phyloP scores from a whole-genome alignment of 2,113 vertebrate genomes.

The Colius striatus region DNA sequence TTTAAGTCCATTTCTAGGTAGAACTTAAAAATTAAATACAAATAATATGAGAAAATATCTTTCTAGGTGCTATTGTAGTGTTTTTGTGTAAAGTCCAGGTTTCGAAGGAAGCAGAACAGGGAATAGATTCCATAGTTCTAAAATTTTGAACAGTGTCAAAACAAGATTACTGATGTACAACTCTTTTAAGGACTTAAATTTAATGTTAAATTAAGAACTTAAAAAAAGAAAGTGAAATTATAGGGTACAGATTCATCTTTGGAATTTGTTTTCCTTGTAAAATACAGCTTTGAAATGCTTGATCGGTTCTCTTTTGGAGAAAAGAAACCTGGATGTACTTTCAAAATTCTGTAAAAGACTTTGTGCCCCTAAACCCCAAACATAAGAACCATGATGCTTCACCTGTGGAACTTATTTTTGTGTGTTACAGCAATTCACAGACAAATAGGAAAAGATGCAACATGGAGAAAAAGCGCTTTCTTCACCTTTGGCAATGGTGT shows the following conservation, averaged over 20 bases:
- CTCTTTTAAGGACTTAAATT: background rate
- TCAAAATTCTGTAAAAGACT: background rate
- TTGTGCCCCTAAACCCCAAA: background rate
- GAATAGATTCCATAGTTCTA: background rate
- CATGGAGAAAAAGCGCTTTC: background rate
- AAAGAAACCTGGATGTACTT: background rate
- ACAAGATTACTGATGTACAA: background rate
- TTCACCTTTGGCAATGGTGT: background rate
- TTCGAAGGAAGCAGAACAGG: background rate
- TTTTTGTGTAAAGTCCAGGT: background rate
- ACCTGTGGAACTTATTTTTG: background rate
- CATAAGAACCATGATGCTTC: background rate
- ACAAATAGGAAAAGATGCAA: background rate
- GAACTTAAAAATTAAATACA: background rate
- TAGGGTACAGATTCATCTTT: background rate
- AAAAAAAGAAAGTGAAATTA: background rate
- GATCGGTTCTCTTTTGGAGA: background rate
- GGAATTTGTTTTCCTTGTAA: background rate
- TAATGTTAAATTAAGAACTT: background rate
- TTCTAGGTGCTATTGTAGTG: background rate
- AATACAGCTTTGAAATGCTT: background rate
- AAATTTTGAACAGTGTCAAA: background rate
- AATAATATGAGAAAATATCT: background rate
- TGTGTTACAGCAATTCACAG: background rate
- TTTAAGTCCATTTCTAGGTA: background rate